phyloP scores from a whole-genome alignment of 2,888 invertebrate species.

The Erebia palarica region DNA sequence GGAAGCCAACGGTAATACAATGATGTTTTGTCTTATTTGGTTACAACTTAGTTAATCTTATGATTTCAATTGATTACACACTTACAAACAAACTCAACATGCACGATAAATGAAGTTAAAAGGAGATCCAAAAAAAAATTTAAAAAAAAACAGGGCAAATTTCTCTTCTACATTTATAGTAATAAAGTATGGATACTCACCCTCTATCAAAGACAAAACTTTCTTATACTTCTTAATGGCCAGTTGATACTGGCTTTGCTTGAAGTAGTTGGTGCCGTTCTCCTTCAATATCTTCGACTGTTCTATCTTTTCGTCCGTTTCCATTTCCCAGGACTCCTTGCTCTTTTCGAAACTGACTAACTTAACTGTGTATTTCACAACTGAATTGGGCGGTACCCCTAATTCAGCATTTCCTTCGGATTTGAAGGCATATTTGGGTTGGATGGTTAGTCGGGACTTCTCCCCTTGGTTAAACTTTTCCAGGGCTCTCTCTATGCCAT shows the following conservation, averaged over 20 bases:
- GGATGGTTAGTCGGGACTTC: slow-evolving; percentile 87
- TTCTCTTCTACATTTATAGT: too few species aligned
- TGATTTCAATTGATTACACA: too few species aligned
- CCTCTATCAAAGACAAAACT: slow-evolving; percentile 84
- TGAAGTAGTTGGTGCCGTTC: slow-evolving; percentile 95
- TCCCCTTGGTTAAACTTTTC: slow-evolving; percentile 92
- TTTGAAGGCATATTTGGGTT: slow-evolving; percentile 92
- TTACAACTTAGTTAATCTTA: too few species aligned
- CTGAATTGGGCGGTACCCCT: slow-evolving; percentile 89
- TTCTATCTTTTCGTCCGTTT: slow-evolving; percentile 89
- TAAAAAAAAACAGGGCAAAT: too few species aligned
- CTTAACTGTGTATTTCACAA: slow-evolving; percentile 90
- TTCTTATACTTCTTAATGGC: slow-evolving; percentile 95
- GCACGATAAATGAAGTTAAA: too few species aligned
- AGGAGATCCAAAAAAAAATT: too few species aligned
- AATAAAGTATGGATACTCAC: slow-evolving; percentile 39
- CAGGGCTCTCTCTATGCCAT: slow-evolving; percentile 92
- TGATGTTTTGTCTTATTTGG: too few species aligned
- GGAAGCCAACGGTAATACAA: too few species aligned
- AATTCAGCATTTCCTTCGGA: slow-evolving; percentile 85
- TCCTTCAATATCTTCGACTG: slow-evolving; percentile 92
- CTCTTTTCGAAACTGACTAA: slow-evolving; percentile 92
- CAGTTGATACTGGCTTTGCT: slow-evolving; percentile 87
- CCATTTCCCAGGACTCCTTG: slow-evolving; percentile 92
- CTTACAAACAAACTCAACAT: too few species aligned